Evolutionary conservation across 2,888 invertebrate genomes (phyloP).

Genomic region (Patella ulyssiponensis): DNA sequence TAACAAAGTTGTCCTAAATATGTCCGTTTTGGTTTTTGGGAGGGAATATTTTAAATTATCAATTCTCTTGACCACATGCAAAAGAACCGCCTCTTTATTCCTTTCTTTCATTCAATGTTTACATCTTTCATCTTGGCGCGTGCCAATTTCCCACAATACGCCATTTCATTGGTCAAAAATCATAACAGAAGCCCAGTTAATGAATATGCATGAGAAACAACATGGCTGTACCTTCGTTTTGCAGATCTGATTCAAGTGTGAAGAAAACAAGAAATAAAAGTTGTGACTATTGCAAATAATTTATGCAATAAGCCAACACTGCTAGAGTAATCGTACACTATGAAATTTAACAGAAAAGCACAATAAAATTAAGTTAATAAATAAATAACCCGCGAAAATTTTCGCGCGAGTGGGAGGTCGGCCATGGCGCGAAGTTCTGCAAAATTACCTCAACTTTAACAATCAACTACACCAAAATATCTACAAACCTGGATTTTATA

Average conservation of each 20-base stretch:
- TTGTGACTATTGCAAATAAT: background rate
- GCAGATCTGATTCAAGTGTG: no score
- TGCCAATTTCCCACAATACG: background rate
- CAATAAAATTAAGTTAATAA: no score
- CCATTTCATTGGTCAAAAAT: background rate
- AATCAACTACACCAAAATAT: constrained; percentile 1
- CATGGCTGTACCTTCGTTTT: background rate
- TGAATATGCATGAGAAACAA: constrained; percentile 12
- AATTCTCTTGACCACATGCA: no score
- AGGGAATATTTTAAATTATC: no score
- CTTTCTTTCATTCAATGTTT: constrained; percentile 13
- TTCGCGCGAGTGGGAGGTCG: constrained; percentile 19
- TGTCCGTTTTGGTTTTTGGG: no score
- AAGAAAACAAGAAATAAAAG: no score
- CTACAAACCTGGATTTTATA: constrained; percentile 61
- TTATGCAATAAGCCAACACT: background rate
- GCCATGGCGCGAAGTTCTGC: constrained; percentile 23
- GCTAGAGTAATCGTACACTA: no score
- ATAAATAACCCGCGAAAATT: constrained; percentile 13
- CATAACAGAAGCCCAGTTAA: constrained; percentile 4
- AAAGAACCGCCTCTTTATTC: background rate
- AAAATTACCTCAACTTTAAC: background rate
- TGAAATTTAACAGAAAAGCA: no score
- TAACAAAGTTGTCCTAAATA: no score
- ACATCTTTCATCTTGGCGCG: constrained; percentile 7